phyloP scores from a whole-genome alignment of 2,797 vertebrate genomes.

The Phalloptychus januarius region DNA sequence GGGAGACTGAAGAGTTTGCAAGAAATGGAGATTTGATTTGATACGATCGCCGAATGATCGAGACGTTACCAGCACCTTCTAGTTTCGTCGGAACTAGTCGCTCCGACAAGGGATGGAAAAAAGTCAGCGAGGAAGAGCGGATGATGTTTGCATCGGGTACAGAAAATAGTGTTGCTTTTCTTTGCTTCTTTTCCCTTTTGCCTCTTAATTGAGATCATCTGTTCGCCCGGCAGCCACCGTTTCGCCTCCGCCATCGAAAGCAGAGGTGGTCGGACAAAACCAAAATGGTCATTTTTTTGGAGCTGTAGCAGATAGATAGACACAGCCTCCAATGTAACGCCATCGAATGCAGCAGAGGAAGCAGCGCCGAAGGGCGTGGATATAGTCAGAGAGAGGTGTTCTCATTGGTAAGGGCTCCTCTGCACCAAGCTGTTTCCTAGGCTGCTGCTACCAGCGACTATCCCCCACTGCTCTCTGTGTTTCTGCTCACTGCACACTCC shows the following conservation, averaged over 20 bases:
- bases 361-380: constrained; percentile 44
- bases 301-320: constrained; percentile 40
- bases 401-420: constrained; percentile 67
- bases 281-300: constrained; percentile 30
- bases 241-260: constrained; percentile 39
- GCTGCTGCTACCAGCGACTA: constrained; percentile 66
- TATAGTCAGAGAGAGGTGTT: constrained; percentile 50
- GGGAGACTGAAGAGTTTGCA: constrained; percentile 24
- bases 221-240: constrained; percentile 36
- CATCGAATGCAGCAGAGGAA: constrained; percentile 46
- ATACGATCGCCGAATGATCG: constrained; percentile 20
- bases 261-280: constrained; percentile 38
- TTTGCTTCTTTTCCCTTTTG: constrained; percentile 38
- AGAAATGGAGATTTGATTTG: constrained; percentile 14
- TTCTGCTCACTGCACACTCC: constrained; percentile 80
- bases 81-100: constrained; percentile 32
- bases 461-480: constrained; percentile 70
- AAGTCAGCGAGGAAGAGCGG: constrained; percentile 34
- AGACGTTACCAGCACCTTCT: constrained; percentile 29
- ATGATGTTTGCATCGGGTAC: constrained; percentile 28
- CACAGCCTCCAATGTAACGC: constrained; percentile 33
- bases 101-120: constrained; percentile 21
- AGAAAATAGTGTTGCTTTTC: constrained; percentile 39
- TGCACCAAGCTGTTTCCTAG: constrained; percentile 71
- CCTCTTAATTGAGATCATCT: constrained; percentile 37